Percentiles rank a stretch among this genome's conserved stretches.
Conservation (phyloP, 2,797 vertebrate species). For the Betta splendens region DNA sequence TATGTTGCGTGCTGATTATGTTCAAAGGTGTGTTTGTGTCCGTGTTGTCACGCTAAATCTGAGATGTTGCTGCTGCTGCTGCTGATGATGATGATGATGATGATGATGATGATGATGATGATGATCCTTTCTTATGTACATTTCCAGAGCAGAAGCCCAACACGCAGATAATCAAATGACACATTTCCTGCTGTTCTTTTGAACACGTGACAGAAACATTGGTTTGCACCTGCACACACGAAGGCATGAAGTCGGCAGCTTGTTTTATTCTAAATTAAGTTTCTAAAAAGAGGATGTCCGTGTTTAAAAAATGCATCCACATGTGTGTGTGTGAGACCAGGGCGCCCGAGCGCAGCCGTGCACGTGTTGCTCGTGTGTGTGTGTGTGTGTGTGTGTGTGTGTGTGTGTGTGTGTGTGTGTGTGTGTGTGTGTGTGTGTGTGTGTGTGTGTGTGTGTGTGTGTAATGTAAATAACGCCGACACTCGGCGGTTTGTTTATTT, state of each 20-base stretch:
- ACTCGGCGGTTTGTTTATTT: conserved; percentile 57
- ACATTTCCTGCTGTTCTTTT: too few species aligned
- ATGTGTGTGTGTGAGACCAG: conserved; percentile 7
- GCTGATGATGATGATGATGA: too few species aligned
- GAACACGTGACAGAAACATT: not conserved
- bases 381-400: too few species aligned
- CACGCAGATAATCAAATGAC: too few species aligned
- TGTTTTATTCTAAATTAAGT: not conserved
- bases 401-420: too few species aligned
- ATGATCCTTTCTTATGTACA: too few species aligned
- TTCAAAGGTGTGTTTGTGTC: not conserved
- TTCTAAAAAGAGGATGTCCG: not conserved
- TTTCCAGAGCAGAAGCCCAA: too few species aligned
- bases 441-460: conserved; percentile 22
- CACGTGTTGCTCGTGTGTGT: conserved; percentile 5
- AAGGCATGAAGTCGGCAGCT: not conserved
- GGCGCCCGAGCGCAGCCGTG: conserved; percentile 3
- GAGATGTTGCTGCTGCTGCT: too few species aligned
- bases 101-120: too few species aligned
- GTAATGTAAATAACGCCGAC: conserved; percentile 60
- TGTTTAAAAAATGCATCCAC: conserved; percentile 14
- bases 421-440: too few species aligned
- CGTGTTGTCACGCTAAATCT: not conserved
- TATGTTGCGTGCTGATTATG: not conserved
- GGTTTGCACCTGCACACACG: not conserved